Conservation (phyloP, 2,113 vertebrate species). For the Eretmochelys imbricata region DNA sequence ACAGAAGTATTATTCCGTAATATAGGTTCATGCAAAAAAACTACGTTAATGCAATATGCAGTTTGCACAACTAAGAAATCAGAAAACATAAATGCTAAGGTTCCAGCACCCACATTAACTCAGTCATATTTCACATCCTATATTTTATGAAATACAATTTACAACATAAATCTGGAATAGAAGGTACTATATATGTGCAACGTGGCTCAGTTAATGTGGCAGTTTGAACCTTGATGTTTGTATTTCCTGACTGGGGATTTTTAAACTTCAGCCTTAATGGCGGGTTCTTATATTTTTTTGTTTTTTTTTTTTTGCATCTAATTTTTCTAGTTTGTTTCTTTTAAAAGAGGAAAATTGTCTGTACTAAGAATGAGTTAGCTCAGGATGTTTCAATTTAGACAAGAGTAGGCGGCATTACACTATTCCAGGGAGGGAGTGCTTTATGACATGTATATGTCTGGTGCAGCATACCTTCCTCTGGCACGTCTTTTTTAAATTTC, state of each 20-base stretch:
- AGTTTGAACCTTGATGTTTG: slow-evolving; percentile 48
- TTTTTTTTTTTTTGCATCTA: background rate
- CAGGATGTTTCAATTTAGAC: slow-evolving; percentile 36
- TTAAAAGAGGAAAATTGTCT: slow-evolving; percentile 17
- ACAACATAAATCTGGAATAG: slow-evolving; percentile 67
- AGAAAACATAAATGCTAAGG: slow-evolving; percentile 68
- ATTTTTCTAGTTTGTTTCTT: background rate
- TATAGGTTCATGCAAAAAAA: slow-evolving; percentile 62
- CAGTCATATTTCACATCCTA: slow-evolving; percentile 63
- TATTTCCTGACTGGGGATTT: slow-evolving; percentile 57
- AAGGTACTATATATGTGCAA: slow-evolving; percentile 53
- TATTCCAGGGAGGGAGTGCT: background rate
- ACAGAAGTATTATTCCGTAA: slow-evolving; percentile 70
- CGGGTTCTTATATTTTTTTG: too few species aligned
- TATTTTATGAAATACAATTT: slow-evolving; percentile 69
- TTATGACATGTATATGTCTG: background rate
- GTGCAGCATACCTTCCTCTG: background rate
- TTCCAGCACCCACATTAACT: slow-evolving; percentile 64
- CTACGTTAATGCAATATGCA: slow-evolving; percentile 68
- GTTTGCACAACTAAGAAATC: slow-evolving; percentile 65
- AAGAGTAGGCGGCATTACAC: background rate
- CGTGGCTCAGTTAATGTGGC: slow-evolving; percentile 56
- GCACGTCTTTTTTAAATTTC: background rate
- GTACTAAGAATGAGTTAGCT: slow-evolving; percentile 44
- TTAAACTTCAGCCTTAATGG: slow-evolving; percentile 34